Percentiles rank a stretch among this genome's conserved stretches.
These are phyloP conservation scores for Ciconia nigra DNA, from an alignment of 2,797 vertebrate genomes.

Conservation along the genomic window DNA sequence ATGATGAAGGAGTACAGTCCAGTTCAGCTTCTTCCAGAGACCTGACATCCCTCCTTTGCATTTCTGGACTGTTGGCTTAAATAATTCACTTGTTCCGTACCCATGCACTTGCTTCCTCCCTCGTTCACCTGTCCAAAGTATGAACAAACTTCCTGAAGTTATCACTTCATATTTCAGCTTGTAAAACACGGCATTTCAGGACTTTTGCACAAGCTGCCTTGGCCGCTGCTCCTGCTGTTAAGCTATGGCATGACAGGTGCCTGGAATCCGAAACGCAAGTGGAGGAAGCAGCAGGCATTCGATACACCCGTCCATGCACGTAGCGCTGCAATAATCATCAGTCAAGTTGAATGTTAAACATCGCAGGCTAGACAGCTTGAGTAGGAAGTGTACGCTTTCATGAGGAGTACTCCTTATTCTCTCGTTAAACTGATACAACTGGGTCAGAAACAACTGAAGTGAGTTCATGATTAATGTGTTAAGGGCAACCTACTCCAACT, in stretches of 20 bases:
- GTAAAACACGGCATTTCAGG: not conserved
- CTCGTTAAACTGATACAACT: not conserved
- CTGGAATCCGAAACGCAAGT: not conserved
- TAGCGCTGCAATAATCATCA: not conserved
- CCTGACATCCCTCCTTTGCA: not conserved
- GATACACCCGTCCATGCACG: not conserved
- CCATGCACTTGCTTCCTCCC: not conserved
- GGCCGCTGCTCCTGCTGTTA: not conserved
- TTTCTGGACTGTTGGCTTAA: not conserved
- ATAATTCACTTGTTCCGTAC: not conserved
- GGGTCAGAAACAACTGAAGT: not conserved
- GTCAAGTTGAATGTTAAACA: not conserved
- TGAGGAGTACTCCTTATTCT: not conserved
- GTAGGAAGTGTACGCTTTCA: not conserved
- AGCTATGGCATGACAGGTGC: not conserved
- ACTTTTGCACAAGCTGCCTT: not conserved
- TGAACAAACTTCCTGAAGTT: conserved; percentile 12
- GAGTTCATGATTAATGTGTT: not conserved
- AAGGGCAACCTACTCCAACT: not conserved
- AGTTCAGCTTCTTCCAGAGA: not conserved
- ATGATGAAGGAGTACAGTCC: not conserved
- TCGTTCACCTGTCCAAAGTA: not conserved
- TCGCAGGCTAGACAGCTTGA: not conserved
- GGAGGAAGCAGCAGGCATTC: not conserved
- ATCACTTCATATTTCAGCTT: not conserved